phyloP scores from a whole-genome alignment of 1,140 invertebrate species.

The Micrasema minimum region DNA sequence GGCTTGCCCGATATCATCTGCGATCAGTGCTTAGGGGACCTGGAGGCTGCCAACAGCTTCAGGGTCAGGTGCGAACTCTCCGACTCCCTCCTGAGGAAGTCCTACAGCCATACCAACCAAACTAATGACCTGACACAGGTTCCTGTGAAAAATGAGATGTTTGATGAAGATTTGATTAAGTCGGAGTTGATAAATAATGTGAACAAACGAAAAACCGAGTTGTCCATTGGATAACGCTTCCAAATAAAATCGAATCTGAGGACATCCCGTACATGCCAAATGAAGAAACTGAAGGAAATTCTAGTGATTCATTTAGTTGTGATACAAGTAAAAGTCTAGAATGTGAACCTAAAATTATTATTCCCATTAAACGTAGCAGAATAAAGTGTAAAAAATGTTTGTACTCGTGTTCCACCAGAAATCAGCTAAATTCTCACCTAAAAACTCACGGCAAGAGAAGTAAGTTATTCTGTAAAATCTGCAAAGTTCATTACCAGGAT shows the following conservation, averaged over 20 bases:
- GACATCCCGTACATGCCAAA: too few relatives aligned
- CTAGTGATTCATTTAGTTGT: too few relatives aligned
- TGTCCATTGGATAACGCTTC: background rate
- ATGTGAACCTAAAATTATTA: too few relatives aligned
- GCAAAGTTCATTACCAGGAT: too few relatives aligned
- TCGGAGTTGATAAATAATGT: background rate
- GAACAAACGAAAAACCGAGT: background rate
- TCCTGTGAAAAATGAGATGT: too few relatives aligned
- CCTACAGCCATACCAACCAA: background rate
- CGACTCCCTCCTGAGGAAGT: constrained; percentile 11
- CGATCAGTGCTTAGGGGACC: constrained; percentile 5
- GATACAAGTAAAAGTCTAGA: too few relatives aligned
- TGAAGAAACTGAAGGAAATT: too few relatives aligned
- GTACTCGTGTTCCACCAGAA: constrained; percentile 61
- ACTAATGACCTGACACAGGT: too few relatives aligned
- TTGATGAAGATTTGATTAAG: background rate
- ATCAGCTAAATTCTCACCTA: constrained; percentile 63
- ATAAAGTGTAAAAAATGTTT: constrained; percentile 62
- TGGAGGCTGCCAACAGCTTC: constrained; percentile 30
- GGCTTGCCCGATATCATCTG: constrained; percentile 30
- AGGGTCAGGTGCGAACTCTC: constrained; percentile 22
- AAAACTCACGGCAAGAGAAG: constrained; percentile 67
- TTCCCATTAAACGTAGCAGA: constrained; percentile 55
- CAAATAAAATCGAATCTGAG: too few relatives aligned
- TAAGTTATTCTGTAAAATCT: background rate